phyloP scores from a whole-genome alignment of 2,113 vertebrate species.

The Serinus canaria region DNA sequence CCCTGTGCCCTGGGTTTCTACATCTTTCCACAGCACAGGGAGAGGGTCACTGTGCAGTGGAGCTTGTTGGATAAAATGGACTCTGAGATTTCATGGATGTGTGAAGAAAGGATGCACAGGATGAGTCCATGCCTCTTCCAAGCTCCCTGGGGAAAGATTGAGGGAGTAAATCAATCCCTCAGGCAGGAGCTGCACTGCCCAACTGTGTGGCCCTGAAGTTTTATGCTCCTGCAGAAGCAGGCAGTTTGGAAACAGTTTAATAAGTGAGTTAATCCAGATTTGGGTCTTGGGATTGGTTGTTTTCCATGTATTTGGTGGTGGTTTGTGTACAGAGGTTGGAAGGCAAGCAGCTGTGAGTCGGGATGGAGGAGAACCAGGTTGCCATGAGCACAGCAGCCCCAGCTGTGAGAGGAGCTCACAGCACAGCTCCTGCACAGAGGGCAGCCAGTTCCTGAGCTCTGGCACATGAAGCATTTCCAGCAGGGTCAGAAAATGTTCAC shows the following conservation, averaged over 20 bases:
- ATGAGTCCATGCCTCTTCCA: background rate
- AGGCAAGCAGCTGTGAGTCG: rapidly evolving
- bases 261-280: background rate
- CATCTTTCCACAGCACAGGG: background rate
- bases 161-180: background rate
- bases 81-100: background rate
- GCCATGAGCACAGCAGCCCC: rapidly evolving
- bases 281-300: background rate
- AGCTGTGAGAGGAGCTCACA: background rate
- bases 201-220: background rate
- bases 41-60: background rate
- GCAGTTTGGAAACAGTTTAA: background rate
- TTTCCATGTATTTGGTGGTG: background rate
- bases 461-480: background rate
- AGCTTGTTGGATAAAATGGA: background rate
- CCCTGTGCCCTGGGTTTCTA: no score
- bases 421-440: background rate
- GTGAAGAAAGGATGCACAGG: background rate
- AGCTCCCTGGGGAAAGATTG: background rate
- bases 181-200: background rate
- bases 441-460: background rate
- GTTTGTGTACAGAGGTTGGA: background rate
- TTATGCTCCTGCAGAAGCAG: background rate
- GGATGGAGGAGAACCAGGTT: background rate
- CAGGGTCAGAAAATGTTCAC: background rate